These are phyloP conservation scores for Dryomyza anilis DNA, from an alignment of 2,888 invertebrate genomes.

Conservation along the genomic window DNA sequence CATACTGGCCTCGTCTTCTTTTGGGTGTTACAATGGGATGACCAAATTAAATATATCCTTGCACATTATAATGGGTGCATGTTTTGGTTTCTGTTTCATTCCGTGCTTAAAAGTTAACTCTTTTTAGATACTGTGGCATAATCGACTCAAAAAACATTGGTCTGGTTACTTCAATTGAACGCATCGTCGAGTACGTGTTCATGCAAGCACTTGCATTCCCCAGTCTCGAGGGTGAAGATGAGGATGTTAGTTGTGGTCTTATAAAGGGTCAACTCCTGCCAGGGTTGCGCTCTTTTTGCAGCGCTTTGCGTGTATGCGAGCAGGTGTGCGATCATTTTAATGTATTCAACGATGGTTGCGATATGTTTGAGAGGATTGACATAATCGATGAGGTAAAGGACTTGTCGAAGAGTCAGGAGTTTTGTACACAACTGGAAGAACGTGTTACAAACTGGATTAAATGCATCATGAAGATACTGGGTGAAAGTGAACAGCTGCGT, in stretches of 20 bases:
- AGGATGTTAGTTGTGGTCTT: slow-evolving; percentile 77
- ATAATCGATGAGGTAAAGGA: slow-evolving; percentile 73
- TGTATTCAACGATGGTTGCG: slow-evolving; percentile 76
- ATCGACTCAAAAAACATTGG: slow-evolving; percentile 80
- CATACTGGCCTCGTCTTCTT: neutral
- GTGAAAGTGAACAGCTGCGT: slow-evolving; percentile 89
- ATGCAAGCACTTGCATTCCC: slow-evolving; percentile 89
- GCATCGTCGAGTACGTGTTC: slow-evolving; percentile 86
- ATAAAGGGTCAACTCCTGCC: slow-evolving; percentile 84
- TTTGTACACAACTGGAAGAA: slow-evolving; percentile 71
- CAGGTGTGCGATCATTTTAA: slow-evolving; percentile 81
- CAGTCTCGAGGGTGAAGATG: slow-evolving; percentile 79
- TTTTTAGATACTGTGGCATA: slow-evolving; percentile 74
- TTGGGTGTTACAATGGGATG: neutral
- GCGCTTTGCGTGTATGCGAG: slow-evolving; percentile 85
- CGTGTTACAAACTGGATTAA: slow-evolving; percentile 81
- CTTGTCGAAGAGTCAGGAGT: slow-evolving; percentile 71
- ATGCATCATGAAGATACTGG: slow-evolving; percentile 79
- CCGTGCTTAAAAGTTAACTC: neutral
- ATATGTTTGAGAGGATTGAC: slow-evolving; percentile 67
- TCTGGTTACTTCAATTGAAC: slow-evolving; percentile 84
- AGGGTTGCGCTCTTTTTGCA: slow-evolving; percentile 83
- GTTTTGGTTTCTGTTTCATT: too few relatives aligned
- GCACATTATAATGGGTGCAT: too few relatives aligned
- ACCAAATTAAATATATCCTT: too few relatives aligned